A percentile compares a stretch with the other conserved stretches of the same genome.
phyloP scores from a whole-genome alignment of 2,888 invertebrate genomes.

The Acrobasis consociella region DNA sequence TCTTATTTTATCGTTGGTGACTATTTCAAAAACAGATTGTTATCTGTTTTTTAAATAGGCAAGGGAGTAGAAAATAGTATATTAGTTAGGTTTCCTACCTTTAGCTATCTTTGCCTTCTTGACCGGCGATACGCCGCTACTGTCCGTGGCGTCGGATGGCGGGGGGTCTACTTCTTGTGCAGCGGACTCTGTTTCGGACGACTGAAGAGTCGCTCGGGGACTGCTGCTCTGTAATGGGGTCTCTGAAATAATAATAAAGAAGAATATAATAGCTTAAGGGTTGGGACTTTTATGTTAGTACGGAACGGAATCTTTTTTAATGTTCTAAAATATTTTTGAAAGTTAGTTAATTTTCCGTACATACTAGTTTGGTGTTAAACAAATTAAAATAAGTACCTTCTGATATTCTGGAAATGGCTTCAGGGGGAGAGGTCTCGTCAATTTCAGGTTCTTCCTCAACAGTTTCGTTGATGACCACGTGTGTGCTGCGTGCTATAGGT shows the following conservation, averaged over 20 bases:
- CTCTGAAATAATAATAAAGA: constrained; percentile 39
- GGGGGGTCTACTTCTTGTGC: constrained; percentile 24
- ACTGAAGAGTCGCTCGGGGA: constrained; percentile 33
- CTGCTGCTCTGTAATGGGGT: constrained; percentile 38
- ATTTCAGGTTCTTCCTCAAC: constrained; percentile 70
- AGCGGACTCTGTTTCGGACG: constrained; percentile 34
- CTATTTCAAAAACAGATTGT: no score
- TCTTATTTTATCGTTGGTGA: no score
- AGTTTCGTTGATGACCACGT: constrained; percentile 71
- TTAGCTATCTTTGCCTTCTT: constrained; percentile 65
- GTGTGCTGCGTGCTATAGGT: constrained; percentile 72
- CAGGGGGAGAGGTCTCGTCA: constrained; percentile 67
- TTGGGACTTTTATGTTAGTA: no score
- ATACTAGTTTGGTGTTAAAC: not conserved
- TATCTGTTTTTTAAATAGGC: no score
- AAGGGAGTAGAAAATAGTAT: no score
- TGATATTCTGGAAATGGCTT: constrained; percentile 49
- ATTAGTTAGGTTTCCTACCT: constrained; percentile 41
- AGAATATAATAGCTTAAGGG: no score
- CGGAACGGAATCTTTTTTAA: not conserved
- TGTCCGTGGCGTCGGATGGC: constrained; percentile 44
- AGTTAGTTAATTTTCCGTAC: not conserved
- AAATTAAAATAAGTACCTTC: constrained; percentile 49
- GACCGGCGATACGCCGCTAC: constrained; percentile 66
- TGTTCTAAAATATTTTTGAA: not conserved